Evolutionary conservation across 2,797 vertebrate genomes (phyloP), one percentile per base, ranked within the genome.

Genomic region (Cryptoblepharus egeriae): DNA sequence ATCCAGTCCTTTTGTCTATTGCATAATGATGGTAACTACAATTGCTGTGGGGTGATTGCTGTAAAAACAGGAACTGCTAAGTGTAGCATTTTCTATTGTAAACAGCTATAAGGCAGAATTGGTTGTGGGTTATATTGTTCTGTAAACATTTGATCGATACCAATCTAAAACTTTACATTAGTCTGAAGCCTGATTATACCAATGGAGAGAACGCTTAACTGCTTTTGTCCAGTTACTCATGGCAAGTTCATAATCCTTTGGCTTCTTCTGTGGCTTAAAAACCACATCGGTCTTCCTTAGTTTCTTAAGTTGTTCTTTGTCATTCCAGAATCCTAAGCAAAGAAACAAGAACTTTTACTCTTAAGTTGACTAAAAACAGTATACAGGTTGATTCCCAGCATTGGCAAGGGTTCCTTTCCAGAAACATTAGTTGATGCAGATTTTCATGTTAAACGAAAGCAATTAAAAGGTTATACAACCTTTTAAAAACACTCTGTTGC

Each of bases 221-320:
- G 98, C 98, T 87, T 95, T 94, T 75, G 97, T 96, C 99, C 99
- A 99, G 89, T 94, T 96, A 88, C 96, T 96, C 90, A 99, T 94
- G 71, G 93, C 87, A 9, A 85, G 83, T 83, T 79, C 89, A 87
- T 98, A 98, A 28, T 97, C 94, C 84, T 95, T 93, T 1, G 39
- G 80, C 18, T 89, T 88, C 82, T 89, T 94, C 55, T 90, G 93
- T 24, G 99, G 99, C 74, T 96, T 88, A 93, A 98, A 99, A 63
- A 95, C 82, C 6, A 90, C 58, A 70, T 97, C 97, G 0, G 91
- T 94, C 75, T 1, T 85, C 75, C 97, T 97, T 42, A 99, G 94
- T 64, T 95, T 97, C 93, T 97, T 98, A 70, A 99, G 93, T 81
- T 99, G 97, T 22, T 98, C 97, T 77, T 94, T 96, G 89, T 89